Base-by-base conservation (phyloP, 1,140 invertebrate species). In the Brachionus rotundiformis region DNA sequence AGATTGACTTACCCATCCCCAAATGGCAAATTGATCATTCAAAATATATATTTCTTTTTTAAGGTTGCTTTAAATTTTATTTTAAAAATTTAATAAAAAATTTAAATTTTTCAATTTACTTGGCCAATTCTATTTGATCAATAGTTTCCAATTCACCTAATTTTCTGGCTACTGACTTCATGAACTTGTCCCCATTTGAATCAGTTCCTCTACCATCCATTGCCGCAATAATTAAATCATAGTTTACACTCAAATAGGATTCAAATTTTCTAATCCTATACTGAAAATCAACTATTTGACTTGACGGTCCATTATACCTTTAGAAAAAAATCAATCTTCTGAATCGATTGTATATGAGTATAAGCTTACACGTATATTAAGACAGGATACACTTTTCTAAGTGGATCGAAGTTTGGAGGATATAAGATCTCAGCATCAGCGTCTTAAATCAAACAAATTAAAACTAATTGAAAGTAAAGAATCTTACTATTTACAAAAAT, bases 141-240 rank as follows among this genome's bases (percentile, higher is more conserved):
- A 25, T 13, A 7, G 44, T 79, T 39, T 79, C 76, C 16, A 59
- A 31, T 33, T 59, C 76, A 16, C 76, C 76, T 39, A 79, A 27
- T 39, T 31, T 79, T 79, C 59, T 79, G 11, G 16, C 23, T 6
- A 79, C 59, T 39, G 76, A 47, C n/a, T 79, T 79, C 76, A 79
- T 54, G 25, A 59, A 79, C 25, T 54, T 63, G 36, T 79, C 76
- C 7, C 79, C 61, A 49, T 68, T 63, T 1, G 36, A 6, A 81
- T 44, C 79, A 31, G 79, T 81, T 13, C 79, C 79, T 44, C 79
- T 19, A 10, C 79, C 79, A 36, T 81, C 79, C n/a, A 81, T 81
- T 27, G 63, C 10, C 16, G 33, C 79, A 10, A 81, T 65, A n/a
- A 81, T 81, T 8, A 68, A 16, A 23, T 33, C 63, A 44, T 4